A percentile compares a stretch with the other conserved stretches of the same genome.
These are phyloP conservation scores for Cryptocheilus praepositus DNA, from an alignment of 2,888 invertebrate species.

Conservation along the genomic window DNA sequence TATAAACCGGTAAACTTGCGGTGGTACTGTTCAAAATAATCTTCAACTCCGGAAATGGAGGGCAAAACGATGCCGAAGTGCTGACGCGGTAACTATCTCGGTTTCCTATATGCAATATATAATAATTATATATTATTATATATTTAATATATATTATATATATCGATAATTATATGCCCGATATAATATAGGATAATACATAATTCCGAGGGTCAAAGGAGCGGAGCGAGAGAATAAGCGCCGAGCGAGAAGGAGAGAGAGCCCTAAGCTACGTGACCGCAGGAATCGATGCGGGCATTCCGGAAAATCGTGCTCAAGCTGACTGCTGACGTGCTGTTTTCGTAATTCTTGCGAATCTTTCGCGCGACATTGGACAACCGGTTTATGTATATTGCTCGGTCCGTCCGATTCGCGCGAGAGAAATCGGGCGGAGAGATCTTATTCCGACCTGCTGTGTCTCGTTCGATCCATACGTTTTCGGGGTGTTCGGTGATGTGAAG, in stretches of 20 bases:
- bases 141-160: no score
- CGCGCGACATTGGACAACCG: conserved; percentile 24
- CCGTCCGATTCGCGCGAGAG: not conserved
- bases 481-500: no score
- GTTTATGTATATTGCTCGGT: conserved; percentile 19
- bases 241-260: conserved; percentile 20
- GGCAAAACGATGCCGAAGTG: conserved; percentile 52
- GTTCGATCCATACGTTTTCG: no score
- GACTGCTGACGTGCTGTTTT: conserved; percentile 59
- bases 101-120: no score
- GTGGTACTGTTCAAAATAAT: no score
- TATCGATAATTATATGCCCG: no score
- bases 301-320: conserved; percentile 39
- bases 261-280: conserved; percentile 58
- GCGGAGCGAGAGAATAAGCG: conserved; percentile 13
- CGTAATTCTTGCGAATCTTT: conserved; percentile 44
- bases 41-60: conserved; percentile 13
- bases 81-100: conserved; percentile 62
- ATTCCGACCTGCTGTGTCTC: no score
- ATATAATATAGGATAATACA: conserved; percentile 26
- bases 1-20: no score
- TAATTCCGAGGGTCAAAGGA: conserved; percentile 30
- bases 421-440: not conserved
- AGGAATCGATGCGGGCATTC: conserved; percentile 51
- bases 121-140: no score